Evolutionary conservation across 30 jellyfish, hydroid and myxozoan genomes (phyloP), one percentile per base, ranked within the genome.

Genomic region (Haliclystus octoradiatus): DNA sequence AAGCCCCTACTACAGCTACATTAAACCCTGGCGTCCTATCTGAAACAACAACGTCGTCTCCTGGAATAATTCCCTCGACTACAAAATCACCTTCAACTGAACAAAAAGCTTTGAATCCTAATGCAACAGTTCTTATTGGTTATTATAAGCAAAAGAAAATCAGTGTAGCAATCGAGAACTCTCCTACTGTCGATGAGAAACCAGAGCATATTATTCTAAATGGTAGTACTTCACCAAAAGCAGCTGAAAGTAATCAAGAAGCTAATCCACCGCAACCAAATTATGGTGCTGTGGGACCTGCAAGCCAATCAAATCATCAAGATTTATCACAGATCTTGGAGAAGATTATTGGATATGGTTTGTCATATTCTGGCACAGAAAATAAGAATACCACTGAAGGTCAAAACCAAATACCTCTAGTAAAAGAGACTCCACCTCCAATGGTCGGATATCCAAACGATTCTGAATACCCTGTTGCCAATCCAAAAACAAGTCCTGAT

Each of bases 131-230:
- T 23, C 64, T 72, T 23, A 49, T 50, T 28, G 85, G 77, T 2
- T 69, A 80, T 49, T 71, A 34, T 46, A 80, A 71, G 66, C 93
- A 80, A 66, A 77, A 80, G 66, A 72, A 80, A 33, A 60, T 80
- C 13, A 46, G 53, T 35, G 29, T 79, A 27, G 73, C 83, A 0
- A 15, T 79, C 34, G 83, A 79, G 23, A 62, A 69, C 33, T 30
- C 35, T 40, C 57, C 57, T 26, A 66, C 47, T 33, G 28, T 63
- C 23, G 72, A 19, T 51, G 57, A 28, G 4, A 62, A 71, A 71
- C 26, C 82, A 71, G 27, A 71, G 52, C n/a, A n/a, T n/a, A n/a
- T n/a, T n/a, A n/a, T n/a, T n/a, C n/a, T n/a, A n/a, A 40, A 40
- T 40, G 57, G 9, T 19, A 40, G 14, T 19, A 19, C 9, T 5